Percentiles rank a stretch among this genome's conserved stretches.
These are phyloP conservation scores for Phallusia fumigata DNA, from an alignment of 23 tunicate genomes.

Conservation along the genomic window DNA sequence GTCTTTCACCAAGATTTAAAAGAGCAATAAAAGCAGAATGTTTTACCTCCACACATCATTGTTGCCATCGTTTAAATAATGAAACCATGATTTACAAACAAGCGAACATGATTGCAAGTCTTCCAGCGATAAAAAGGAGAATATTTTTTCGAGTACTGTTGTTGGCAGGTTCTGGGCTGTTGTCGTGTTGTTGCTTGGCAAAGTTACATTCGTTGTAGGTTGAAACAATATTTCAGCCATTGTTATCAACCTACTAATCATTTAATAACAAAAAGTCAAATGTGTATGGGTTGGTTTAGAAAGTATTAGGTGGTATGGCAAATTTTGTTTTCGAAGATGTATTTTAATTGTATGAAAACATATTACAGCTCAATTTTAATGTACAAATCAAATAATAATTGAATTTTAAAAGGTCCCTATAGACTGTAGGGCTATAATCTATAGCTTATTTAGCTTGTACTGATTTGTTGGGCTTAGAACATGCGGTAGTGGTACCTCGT, in stretches of 20 bases:
- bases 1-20: too few species aligned
- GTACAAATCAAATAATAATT: too few species aligned
- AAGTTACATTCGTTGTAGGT: not conserved
- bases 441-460: too few species aligned
- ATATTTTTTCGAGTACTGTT: slow-evolving; percentile 42
- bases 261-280: not conserved
- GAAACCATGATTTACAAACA: slow-evolving; percentile 81
- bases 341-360: too few species aligned
- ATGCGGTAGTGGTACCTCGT: too few species aligned
- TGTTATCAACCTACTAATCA: not conserved
- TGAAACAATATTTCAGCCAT: not conserved
- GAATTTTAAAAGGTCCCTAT: too few species aligned
- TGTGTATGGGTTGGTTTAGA: too few species aligned
- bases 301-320: too few species aligned
- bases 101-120: slow-evolving; percentile 61
- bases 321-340: too few species aligned
- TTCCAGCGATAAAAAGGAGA: slow-evolving; percentile 52
- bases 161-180: slow-evolving; percentile 49
- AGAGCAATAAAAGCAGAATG: not conserved
- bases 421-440: too few species aligned
- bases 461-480: too few species aligned
- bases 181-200: slow-evolving; percentile 1
- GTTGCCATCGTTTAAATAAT: slow-evolving; percentile 66
- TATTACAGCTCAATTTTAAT: too few species aligned
- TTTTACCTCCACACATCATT: slow-evolving; percentile 73